phyloP scores from a whole-genome alignment of 2,797 vertebrate genomes.

The Sebastes nivosus region DNA sequence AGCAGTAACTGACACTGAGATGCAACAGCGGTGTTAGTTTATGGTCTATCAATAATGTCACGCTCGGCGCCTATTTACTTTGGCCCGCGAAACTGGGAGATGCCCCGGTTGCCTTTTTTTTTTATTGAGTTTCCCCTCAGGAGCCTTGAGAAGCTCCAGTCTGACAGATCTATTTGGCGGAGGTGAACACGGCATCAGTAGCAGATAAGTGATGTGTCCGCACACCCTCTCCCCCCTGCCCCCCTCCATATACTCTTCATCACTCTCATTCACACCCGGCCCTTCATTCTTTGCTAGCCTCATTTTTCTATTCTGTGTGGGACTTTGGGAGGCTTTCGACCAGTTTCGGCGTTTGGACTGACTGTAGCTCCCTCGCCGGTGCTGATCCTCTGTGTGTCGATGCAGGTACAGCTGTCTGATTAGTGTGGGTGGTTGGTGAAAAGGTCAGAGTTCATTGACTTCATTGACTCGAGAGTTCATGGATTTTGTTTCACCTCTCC shows the following conservation, averaged over 20 bases:
- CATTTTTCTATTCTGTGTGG: constrained; percentile 29
- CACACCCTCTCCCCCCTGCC: not conserved
- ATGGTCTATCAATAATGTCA: constrained; percentile 50
- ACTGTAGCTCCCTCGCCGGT: not conserved
- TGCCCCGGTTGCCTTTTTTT: not conserved
- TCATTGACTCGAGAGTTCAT: constrained; percentile 63
- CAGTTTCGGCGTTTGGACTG: not conserved
- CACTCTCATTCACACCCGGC: constrained; percentile 34
- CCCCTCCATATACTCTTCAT: constrained; percentile 17
- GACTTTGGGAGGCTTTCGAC: constrained; percentile 8
- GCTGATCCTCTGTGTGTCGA: not conserved
- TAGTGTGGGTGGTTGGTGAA: constrained; percentile 47
- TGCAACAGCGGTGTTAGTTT: constrained; percentile 35
- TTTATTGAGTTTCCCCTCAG: constrained; percentile 42
- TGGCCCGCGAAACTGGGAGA: constrained; percentile 24
- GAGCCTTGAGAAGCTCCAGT: constrained; percentile 52
- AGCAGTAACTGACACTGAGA: constrained; percentile 34
- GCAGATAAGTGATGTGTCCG: constrained; percentile 65
- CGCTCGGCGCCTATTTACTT: constrained; percentile 44
- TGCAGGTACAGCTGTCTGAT: constrained; percentile 56
- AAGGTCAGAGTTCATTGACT: constrained; percentile 73
- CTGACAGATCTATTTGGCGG: constrained; percentile 66
- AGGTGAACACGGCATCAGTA: constrained; percentile 50
- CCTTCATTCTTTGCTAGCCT: not conserved
- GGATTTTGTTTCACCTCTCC: constrained; percentile 68